A percentile compares a stretch with the other conserved stretches of the same genome.
These are phyloP conservation scores for Clarias magur DNA, from an alignment of 2,113 vertebrate species.

Conservation along the genomic window DNA sequence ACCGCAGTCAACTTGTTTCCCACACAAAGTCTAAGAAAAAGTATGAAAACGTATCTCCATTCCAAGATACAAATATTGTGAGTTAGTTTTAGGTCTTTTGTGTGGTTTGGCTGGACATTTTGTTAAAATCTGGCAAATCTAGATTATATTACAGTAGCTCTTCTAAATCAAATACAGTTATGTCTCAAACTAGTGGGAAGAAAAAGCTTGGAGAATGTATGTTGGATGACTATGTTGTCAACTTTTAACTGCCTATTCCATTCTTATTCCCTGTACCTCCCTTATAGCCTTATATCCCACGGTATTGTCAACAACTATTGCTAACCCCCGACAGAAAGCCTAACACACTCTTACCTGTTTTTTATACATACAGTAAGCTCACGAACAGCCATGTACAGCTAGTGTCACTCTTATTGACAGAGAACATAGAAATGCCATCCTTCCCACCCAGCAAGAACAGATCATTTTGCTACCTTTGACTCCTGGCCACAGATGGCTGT, in stretches of 20 bases:
- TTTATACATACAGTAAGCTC: neutral
- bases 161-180: neutral
- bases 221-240: neutral
- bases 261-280: too few relatives aligned
- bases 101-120: neutral
- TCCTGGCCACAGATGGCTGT: neutral
- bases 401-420: neutral
- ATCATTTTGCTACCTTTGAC: neutral
- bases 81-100: neutral
- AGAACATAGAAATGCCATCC: neutral
- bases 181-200: neutral
- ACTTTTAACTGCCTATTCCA: neutral
- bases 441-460: neutral
- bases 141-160: neutral
- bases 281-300: too few relatives aligned
- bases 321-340: neutral
- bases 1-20: neutral
- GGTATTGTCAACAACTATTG: neutral
- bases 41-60: neutral
- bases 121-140: neutral
- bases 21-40: neutral
- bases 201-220: neutral
- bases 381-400: neutral
- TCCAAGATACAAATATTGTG: neutral
- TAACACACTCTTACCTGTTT: neutral